A percentile compares a stretch with the other conserved stretches of the same genome.
These are phyloP conservation scores for Morpho achilles DNA, from an alignment of 2,888 invertebrate genomes.

Conservation along the genomic window DNA sequence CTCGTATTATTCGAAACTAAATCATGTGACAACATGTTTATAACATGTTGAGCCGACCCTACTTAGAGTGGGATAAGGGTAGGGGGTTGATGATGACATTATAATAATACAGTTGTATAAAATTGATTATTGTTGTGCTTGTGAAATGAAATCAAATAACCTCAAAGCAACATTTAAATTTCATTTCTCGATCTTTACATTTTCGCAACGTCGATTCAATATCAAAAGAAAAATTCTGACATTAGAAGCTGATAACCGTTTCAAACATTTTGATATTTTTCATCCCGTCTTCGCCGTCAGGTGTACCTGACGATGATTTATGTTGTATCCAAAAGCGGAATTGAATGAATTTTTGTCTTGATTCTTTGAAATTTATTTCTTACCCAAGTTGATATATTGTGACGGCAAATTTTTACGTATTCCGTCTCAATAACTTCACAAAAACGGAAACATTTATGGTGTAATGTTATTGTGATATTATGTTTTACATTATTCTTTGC, in stretches of 20 bases:
- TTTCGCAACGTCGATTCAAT: slow-evolving; percentile 9
- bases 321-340: slow-evolving; percentile 52
- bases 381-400: slow-evolving; percentile 26
- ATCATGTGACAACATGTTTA: no score
- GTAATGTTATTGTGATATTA: no score
- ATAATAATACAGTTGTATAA: no score
- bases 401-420: slow-evolving; percentile 13
- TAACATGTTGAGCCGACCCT: no score
- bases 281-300: slow-evolving; percentile 53
- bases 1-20: no score
- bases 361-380: slow-evolving; percentile 45
- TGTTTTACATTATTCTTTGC: no score
- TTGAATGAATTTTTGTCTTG: slow-evolving; percentile 50
- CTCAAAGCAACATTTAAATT: no score
- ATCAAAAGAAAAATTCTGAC: slow-evolving; percentile 20
- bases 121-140: no score
- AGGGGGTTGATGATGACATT: no score
- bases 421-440: not conserved
- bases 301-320: slow-evolving; percentile 71
- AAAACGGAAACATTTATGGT: no score
- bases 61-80: no score
- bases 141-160: no score
- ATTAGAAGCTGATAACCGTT: slow-evolving; percentile 23
- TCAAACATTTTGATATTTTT: slow-evolving; percentile 54
- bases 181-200: not conserved